Base-by-base conservation (phyloP, 30 jellyfish, hydroid and myxozoan species). In the Hydractinia symbiolongicarpus region DNA sequence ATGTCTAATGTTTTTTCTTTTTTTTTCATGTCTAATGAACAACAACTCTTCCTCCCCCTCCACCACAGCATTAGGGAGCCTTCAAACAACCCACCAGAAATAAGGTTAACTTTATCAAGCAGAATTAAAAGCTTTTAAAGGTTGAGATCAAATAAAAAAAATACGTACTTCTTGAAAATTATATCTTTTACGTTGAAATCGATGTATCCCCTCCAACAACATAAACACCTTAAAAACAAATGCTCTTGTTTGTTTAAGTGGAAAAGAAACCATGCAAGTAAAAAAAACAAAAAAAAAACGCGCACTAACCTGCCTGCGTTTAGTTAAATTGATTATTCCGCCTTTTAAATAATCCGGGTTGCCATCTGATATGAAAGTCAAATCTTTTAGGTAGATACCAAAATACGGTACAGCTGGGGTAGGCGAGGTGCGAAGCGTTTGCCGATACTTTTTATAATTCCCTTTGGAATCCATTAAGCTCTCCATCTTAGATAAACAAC, bases 361-460 rank as follows among this genome's bases (percentile, higher is more conserved):
- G 5, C 98, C 98, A 79, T 93, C 98, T 14, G 93, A 67, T 50
- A 87, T 93, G 67, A 93, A 93, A 40, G 98, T 93, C 77, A 93
- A 80, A 82, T 93, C 98, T 80, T 93, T 93, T 74, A 93, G 83
- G 81, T 93, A 93, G 53, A 93, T 56, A 80, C 98, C 98, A 78
- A 93, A 93, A 73, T 93, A 93, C 17, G 98, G 98, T 4, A 93
- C 96, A 13, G 98, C 95, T 10, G 98, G 98, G 7, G 98, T 86
- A 51, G 96, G 96, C 50, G 98, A 93, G 5, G 96, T 87, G 19
- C 98, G 74, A 81, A 93, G 77, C n/a, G 96, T 94, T 70, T 93
- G 94, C 9, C 98, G 81, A 78, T 93, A 93, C 58, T 88, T 87
- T 58, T 88, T 84, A 85, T 93, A 89, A 60, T 93, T 93, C 61